phyloP scores from a whole-genome alignment of 2,888 invertebrate genomes.

The Orchesella flavescens region DNA sequence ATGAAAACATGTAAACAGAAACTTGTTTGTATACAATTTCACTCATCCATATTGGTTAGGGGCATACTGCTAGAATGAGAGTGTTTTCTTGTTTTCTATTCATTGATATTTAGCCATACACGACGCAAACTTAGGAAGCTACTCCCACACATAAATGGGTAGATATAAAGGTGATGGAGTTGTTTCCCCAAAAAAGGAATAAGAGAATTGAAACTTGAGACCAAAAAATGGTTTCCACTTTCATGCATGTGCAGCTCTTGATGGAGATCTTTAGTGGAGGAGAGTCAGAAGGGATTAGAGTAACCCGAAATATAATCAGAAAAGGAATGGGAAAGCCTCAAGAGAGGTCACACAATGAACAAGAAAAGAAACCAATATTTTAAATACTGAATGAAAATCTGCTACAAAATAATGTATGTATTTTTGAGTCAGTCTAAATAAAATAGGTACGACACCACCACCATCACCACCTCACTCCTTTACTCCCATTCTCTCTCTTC shows the following conservation, averaged over 20 bases:
- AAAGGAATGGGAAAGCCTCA: background rate
- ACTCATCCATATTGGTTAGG: too few species aligned
- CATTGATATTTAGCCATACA: too few species aligned
- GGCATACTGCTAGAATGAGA: too few species aligned
- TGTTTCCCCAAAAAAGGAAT: background rate
- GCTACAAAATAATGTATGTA: background rate
- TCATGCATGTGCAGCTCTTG: background rate
- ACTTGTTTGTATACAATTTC: too few species aligned
- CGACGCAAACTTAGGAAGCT: too few species aligned
- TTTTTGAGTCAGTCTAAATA: background rate
- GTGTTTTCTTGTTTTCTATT: too few species aligned
- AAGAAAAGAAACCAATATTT: slow-evolving; percentile 22
- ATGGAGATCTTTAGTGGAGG: background rate
- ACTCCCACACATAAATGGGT: too few species aligned
- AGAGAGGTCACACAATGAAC: slow-evolving; percentile 20
- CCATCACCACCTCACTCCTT: background rate
- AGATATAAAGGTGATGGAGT: background rate
- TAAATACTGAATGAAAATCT: slow-evolving; percentile 15
- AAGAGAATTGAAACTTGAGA: background rate
- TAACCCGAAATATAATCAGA: background rate
- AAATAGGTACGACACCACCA: too few species aligned
- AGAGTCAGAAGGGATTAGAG: background rate
- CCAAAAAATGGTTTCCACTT: background rate
- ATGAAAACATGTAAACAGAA: too few species aligned
- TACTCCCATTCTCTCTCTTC: background rate